phyloP scores from a whole-genome alignment of 2,888 invertebrate genomes.

The Hoplodrina blanda region DNA sequence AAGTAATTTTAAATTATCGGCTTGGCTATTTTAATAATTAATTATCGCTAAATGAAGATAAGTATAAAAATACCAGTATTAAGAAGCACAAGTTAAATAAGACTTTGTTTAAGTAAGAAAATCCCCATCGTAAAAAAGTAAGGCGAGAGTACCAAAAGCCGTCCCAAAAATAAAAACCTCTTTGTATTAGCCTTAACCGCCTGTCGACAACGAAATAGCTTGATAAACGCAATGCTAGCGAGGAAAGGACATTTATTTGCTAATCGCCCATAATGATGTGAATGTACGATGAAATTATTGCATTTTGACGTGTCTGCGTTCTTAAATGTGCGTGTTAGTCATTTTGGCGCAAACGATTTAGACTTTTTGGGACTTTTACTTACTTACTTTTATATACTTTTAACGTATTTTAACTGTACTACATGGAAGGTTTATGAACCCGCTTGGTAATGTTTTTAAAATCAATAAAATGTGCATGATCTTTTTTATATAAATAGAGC shows the following conservation, averaged over 20 bases:
- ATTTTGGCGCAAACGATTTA: slow-evolving; percentile 13
- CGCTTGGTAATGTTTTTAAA: not conserved
- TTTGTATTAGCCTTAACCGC: slow-evolving; percentile 31
- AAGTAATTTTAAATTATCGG: too few species aligned
- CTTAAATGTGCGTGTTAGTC: slow-evolving; percentile 33
- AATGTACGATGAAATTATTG: slow-evolving; percentile 45
- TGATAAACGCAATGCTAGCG: slow-evolving; percentile 42
- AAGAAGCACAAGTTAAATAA: not conserved
- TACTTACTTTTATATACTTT: not conserved
- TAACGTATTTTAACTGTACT: slow-evolving; percentile 15
- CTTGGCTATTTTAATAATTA: too few species aligned
- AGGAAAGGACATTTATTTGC: slow-evolving; percentile 53
- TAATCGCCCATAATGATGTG: slow-evolving; percentile 51
- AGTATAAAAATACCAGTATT: not conserved
- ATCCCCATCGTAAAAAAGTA: slow-evolving; percentile 1
- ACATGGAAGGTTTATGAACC: not conserved
- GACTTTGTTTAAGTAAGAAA: not conserved
- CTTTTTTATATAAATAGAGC: too few species aligned
- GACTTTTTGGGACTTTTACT: slow-evolving; percentile 2
- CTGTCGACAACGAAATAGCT: slow-evolving; percentile 34
- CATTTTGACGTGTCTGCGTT: slow-evolving; percentile 48
- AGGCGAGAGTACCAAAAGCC: slow-evolving; percentile 28
- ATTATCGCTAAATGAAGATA: too few species aligned
- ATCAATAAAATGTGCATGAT: not conserved
- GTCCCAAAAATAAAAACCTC: slow-evolving; percentile 43